These are phyloP conservation scores for Calliopum simillimum DNA, from an alignment of 2,888 invertebrate genomes.

Conservation along the genomic window DNA sequence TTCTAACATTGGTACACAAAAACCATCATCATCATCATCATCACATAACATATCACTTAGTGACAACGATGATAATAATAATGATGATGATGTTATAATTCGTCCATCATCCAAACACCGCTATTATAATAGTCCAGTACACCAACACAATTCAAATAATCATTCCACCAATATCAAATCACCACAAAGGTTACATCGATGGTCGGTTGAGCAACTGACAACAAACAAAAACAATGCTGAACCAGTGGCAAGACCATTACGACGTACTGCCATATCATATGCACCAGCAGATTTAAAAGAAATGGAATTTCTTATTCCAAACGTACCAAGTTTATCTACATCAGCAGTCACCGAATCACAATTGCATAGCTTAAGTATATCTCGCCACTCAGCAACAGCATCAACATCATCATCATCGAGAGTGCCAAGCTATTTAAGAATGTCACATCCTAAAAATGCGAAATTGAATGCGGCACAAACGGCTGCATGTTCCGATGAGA, in stretches of 20 bases:
- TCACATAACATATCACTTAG: conserved; percentile 39
- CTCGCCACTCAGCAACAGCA: conserved; percentile 45
- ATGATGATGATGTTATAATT: not conserved
- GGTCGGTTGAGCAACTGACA: conserved; percentile 57
- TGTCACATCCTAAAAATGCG: conserved; percentile 48
- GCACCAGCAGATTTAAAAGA: conserved; percentile 57
- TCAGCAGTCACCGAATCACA: conserved; percentile 56
- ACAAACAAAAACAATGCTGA: conserved; percentile 58
- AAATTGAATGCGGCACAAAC: conserved; percentile 41
- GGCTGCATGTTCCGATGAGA: conserved; percentile 47
- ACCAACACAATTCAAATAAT: conserved; percentile 27
- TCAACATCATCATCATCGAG: conserved; percentile 43
- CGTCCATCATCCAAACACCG: not conserved
- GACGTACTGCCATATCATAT: conserved; percentile 58
- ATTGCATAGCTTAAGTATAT: conserved; percentile 29
- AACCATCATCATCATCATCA: conserved; percentile 48
- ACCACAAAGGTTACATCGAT: conserved; percentile 44
- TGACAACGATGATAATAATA: not conserved
- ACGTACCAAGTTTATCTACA: conserved; percentile 40
- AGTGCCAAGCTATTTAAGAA: conserved; percentile 21
- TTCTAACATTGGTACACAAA: conserved; percentile 48
- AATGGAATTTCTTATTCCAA: conserved; percentile 66
- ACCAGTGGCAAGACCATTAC: conserved; percentile 53
- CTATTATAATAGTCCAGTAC: conserved; percentile 35
- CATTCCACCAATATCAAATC: conserved; percentile 12